Conservation (phyloP, 2,113 vertebrate genomes). For the Hemiprocne comata region DNA sequence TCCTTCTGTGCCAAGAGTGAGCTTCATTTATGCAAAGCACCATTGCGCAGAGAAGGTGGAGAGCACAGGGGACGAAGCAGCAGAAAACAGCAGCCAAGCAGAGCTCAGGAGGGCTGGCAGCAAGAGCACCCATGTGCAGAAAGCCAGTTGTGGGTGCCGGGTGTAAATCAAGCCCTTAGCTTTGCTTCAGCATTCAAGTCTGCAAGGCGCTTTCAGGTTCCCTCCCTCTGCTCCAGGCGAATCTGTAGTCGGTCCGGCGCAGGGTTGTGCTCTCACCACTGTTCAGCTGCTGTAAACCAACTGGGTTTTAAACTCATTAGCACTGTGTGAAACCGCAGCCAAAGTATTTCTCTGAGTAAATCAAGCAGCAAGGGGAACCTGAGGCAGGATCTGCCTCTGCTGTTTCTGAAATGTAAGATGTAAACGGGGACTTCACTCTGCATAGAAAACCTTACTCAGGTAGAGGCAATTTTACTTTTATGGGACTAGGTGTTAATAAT, state of each 20-base stretch:
- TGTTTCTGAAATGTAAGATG: neutral
- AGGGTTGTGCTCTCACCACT: accelerated
- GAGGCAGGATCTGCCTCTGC: neutral
- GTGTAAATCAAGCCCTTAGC: neutral
- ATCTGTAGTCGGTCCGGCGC: neutral
- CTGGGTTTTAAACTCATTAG: constrained; percentile 16
- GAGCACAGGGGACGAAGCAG: neutral
- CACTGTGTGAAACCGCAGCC: neutral
- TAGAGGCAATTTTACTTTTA: neutral
- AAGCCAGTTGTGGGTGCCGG: neutral
- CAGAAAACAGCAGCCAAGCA: neutral
- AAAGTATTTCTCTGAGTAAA: constrained; percentile 15
- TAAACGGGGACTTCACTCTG: neutral
- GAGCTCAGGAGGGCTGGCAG: neutral
- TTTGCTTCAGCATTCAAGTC: neutral
- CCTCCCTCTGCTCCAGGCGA: neutral
- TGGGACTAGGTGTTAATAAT: neutral
- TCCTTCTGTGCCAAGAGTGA: neutral
- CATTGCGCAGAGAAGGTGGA: neutral
- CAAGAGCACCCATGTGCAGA: neutral
- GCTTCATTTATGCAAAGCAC: neutral
- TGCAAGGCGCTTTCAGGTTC: neutral
- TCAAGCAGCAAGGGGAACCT: neutral
- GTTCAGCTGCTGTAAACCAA: neutral
- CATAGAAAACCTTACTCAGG: neutral